Evolutionary conservation across 2,888 invertebrate species (phyloP).

Genomic region (Noctua fimbriata): DNA sequence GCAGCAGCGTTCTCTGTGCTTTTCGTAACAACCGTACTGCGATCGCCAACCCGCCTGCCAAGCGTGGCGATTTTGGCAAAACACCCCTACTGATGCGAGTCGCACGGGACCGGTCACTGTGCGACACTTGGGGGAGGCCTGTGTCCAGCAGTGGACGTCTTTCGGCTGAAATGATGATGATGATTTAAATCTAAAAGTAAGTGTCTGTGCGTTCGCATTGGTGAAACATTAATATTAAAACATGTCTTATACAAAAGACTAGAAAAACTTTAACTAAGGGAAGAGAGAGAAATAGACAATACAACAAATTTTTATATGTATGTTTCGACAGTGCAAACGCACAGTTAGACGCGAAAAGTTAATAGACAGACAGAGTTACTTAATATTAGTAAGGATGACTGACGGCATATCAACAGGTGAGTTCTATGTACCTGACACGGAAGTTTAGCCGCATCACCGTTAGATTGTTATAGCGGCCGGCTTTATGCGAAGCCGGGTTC

Average conservation of each 20-base stretch:
- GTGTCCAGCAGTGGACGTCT: no score
- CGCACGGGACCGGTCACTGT: no score
- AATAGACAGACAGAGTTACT: neutral
- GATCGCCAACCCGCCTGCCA: no score
- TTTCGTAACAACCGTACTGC: no score
- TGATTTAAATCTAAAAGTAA: no score
- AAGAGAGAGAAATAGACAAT: neutral
- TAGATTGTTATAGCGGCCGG: neutral
- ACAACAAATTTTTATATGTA: neutral
- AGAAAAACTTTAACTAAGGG: neutral
- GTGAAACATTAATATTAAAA: neutral
- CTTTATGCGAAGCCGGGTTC: neutral
- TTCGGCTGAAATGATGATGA: no score
- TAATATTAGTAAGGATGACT: neutral
- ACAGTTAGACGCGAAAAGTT: neutral
- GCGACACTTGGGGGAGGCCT: no score
- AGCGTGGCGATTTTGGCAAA: no score
- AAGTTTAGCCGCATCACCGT: slow-evolving; percentile 27
- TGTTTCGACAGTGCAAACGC: neutral
- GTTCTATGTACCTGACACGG: neutral
- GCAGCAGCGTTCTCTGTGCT: no score
- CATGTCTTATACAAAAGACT: neutral
- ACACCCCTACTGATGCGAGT: no score
- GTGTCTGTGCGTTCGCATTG: neutral
- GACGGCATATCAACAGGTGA: slow-evolving; percentile 30